These are phyloP conservation scores for Phyllotreta cruciferae DNA, from an alignment of 2,888 invertebrate genomes.

Conservation along the genomic window DNA sequence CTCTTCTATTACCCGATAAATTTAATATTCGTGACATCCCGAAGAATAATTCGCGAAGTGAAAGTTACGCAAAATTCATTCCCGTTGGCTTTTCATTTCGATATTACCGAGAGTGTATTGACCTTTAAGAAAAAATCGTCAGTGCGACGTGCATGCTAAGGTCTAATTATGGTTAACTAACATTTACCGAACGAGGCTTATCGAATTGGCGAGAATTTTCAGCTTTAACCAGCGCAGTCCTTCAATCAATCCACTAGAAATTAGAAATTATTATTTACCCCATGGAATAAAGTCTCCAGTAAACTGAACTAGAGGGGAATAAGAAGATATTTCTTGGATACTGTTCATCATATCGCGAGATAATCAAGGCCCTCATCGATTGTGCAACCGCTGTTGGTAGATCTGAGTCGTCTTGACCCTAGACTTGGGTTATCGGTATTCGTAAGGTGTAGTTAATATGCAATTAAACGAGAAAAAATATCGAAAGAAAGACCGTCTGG, in stretches of 20 bases:
- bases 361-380: too few relatives aligned
- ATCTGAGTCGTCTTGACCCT: not conserved
- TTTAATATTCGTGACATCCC: conserved; percentile 16
- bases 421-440: not conserved
- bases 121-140: conserved; percentile 23
- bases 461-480: conserved; percentile 3
- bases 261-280: too few relatives aligned
- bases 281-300: too few relatives aligned
- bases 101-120: conserved; percentile 24
- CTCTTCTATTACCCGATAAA: conserved; percentile 1
- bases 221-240: too few relatives aligned
- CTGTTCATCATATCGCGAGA: too few relatives aligned
- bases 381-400: too few relatives aligned
- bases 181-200: conserved; percentile 1
- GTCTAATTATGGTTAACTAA: conserved; percentile 19
- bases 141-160: conserved; percentile 12
- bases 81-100: conserved; percentile 17
- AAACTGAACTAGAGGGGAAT: too few relatives aligned
- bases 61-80: conserved; percentile 16
- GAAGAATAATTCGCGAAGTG: conserved; percentile 12
- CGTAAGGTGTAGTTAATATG: conserved; percentile 4
- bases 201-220: too few relatives aligned
- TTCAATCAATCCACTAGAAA: too few relatives aligned
- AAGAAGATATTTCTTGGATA: too few relatives aligned
- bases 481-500: conserved; percentile 6